A percentile compares a stretch with the other conserved stretches of the same genome.
These are phyloP conservation scores for Eretmocerus hayati DNA, from an alignment of 2,888 invertebrate genomes.

Conservation along the genomic window DNA sequence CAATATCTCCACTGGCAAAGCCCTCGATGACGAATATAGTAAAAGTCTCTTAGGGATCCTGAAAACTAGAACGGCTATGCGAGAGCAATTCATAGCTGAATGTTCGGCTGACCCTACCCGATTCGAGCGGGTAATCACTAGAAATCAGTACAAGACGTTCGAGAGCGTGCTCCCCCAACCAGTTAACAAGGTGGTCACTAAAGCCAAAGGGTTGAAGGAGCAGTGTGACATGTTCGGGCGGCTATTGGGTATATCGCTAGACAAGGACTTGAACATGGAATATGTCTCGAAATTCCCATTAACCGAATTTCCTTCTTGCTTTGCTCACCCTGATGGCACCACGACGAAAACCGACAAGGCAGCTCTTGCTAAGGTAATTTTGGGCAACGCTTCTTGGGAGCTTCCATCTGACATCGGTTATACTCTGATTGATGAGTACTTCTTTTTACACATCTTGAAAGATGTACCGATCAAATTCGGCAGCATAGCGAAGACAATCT, in stretches of 20 bases:
- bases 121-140: too few species aligned
- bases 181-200: too few species aligned
- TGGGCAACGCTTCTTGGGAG: constrained; percentile 9
- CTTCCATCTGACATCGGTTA: constrained; percentile 20
- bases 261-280: constrained; percentile 24
- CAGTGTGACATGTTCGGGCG: constrained; percentile 18
- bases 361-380: constrained; percentile 22
- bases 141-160: too few species aligned
- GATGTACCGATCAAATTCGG: constrained; percentile 31
- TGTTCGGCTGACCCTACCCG: too few species aligned
- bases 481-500: constrained; percentile 30
- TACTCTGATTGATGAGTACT: constrained; percentile 33
- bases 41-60: too few species aligned
- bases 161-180: too few species aligned
- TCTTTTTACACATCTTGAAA: constrained; percentile 22
- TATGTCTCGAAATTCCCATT: constrained; percentile 25
- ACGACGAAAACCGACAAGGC: constrained; percentile 30
- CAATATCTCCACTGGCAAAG: too few species aligned
- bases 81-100: too few species aligned
- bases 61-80: too few species aligned
- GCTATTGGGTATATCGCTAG: constrained; percentile 12
- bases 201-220: constrained; percentile 12
- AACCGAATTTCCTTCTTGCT: constrained; percentile 24
- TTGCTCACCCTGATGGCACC: constrained; percentile 9
- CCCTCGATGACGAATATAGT: too few species aligned